Evolutionary conservation across 1,140 invertebrate genomes (phyloP), one percentile per base, ranked within the genome.

Genomic region (Batillaria attramentaria): DNA sequence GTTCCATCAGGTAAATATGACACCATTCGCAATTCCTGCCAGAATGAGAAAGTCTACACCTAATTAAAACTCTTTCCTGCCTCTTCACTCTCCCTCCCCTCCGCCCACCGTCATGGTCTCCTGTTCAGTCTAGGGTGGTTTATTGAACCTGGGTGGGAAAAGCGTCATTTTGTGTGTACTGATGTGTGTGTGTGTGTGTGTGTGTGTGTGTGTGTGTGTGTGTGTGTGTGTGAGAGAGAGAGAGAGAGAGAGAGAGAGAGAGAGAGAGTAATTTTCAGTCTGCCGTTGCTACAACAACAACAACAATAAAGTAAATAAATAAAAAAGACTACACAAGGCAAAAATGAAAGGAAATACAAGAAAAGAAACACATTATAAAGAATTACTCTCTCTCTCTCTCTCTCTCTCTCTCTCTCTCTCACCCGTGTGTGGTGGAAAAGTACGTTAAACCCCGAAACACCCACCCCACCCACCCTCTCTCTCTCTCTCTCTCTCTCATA

Each of bases 1-100:
- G 8, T 77, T 77, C 39, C 42, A 60, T 33, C 79, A 83, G 82
- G 82, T 83, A 57, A 79, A 69, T 1, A 10, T 65, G 10, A 33
- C 62, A n/a, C n/a, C n/a, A n/a, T n/a, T n/a, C n/a, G n/a, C n/a
- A n/a, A n/a, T n/a, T n/a, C n/a, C n/a, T n/a, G n/a, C n/a, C n/a
- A n/a, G n/a, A n/a, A n/a, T n/a, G n/a, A n/a, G n/a, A n/a, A n/a
- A n/a, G n/a, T n/a, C n/a, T n/a, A n/a, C n/a, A n/a, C n/a, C n/a
- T n/a, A n/a, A n/a, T n/a, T n/a, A n/a, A n/a, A n/a, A n/a, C n/a
- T n/a, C n/a, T n/a, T 31, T 35, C 18, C 62, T 31, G 3, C 37
- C 31, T 65, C 10, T 65, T 20, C 13, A 6, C 18, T 20, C 20
- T 1, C 3, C n/a, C 20, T 35, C 37, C 28, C 37, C 37, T 20